Conservation (phyloP, 2,888 invertebrate genomes). For the Limenitis camilla region DNA sequence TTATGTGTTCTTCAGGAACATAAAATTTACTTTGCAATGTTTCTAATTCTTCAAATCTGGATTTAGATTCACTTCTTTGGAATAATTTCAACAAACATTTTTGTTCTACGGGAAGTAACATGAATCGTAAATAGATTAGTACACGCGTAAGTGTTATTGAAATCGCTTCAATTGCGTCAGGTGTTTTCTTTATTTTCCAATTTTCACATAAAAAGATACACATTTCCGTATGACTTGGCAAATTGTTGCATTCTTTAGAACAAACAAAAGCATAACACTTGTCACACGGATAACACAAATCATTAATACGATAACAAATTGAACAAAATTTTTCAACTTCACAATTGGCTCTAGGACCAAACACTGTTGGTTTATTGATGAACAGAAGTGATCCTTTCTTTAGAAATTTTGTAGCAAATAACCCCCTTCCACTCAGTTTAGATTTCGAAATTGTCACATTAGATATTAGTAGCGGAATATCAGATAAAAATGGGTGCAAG, state of each 20-base stretch:
- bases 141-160: slow-evolving; percentile 34
- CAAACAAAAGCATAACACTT: slow-evolving; percentile 81
- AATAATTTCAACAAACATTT: slow-evolving; percentile 60
- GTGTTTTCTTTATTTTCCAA: slow-evolving; percentile 52
- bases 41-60: slow-evolving; percentile 66
- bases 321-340: slow-evolving; percentile 74
- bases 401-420: slow-evolving; percentile 79
- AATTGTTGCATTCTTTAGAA: slow-evolving; percentile 72
- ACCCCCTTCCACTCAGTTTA: slow-evolving; percentile 78
- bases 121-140: slow-evolving; percentile 45
- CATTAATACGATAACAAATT: slow-evolving; percentile 72
- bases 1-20: slow-evolving; percentile 65
- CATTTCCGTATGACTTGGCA: slow-evolving; percentile 71
- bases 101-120: slow-evolving; percentile 49
- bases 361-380: slow-evolving; percentile 77
- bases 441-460: slow-evolving; percentile 77
- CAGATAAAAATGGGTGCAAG: slow-evolving; percentile 1
- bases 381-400: slow-evolving; percentile 78
- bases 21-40: slow-evolving; percentile 53
- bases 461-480: slow-evolving; percentile 19
- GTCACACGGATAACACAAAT: slow-evolving; percentile 62
- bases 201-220: slow-evolving; percentile 75
- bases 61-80: slow-evolving; percentile 45
- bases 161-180: slow-evolving; percentile 25
- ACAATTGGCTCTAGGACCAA: slow-evolving; percentile 77